phyloP scores from a whole-genome alignment of 2,113 vertebrate species.

The Chionomys nivalis region DNA sequence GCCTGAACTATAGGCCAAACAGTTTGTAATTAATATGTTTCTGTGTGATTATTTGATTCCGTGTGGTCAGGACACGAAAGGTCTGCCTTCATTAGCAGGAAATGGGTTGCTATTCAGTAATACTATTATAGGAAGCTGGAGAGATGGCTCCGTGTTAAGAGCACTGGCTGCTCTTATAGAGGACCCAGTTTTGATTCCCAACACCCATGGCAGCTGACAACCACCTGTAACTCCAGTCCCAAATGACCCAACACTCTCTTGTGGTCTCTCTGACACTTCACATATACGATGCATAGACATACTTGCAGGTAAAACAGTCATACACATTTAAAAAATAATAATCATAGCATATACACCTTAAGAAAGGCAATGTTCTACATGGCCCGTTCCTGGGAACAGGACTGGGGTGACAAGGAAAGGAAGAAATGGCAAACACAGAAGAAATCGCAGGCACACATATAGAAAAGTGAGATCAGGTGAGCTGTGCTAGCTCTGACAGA shows the following conservation, averaged over 20 bases:
- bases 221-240: not conserved
- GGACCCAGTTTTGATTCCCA: not conserved
- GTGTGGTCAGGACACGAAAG: fast-evolving
- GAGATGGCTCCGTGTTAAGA: not conserved
- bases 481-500: not conserved
- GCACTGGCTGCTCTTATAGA: not conserved
- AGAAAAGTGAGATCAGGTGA: too few relatives aligned
- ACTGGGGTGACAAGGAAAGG: not conserved
- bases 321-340: not conserved
- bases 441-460: not conserved
- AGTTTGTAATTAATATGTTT: too few relatives aligned
- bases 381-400: not conserved
- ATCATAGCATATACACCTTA: not conserved
- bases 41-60: too few relatives aligned
- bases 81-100: too few relatives aligned
- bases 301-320: not conserved
- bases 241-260: not conserved
- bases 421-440: not conserved
- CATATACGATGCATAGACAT: not conserved
- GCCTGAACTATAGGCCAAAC: too few relatives aligned
- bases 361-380: not conserved
- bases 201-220: not conserved
- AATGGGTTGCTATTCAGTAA: too few relatives aligned
- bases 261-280: not conserved
- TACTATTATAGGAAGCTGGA: not conserved